These are phyloP conservation scores for Melanotaenia trifasciata DNA, from an alignment of 2,797 vertebrate genomes.

Conservation along the genomic window DNA sequence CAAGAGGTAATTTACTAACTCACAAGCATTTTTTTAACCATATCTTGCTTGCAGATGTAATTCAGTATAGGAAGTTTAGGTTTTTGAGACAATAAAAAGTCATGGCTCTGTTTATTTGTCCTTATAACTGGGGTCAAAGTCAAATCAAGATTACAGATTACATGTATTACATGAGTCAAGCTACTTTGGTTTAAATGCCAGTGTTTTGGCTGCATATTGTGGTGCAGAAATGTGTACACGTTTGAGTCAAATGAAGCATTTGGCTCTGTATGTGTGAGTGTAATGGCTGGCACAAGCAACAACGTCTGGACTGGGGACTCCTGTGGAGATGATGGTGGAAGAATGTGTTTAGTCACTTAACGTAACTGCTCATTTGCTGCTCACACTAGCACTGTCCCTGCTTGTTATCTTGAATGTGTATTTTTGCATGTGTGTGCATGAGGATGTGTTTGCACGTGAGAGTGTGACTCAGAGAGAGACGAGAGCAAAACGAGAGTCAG, in stretches of 20 bases:
- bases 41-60: neutral
- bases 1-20: neutral
- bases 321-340: conserved; percentile 77
- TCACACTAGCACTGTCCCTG: conserved; percentile 73
- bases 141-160: conserved; percentile 7
- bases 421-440: conserved; percentile 51
- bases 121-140: neutral
- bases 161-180: conserved; percentile 20
- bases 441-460: conserved; percentile 27
- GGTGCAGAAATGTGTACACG: conserved; percentile 34
- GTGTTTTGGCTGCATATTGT: conserved; percentile 41
- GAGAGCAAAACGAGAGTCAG: conserved; percentile 26
- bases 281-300: conserved; percentile 61
- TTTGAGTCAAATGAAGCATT: conserved; percentile 49
- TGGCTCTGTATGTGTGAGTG: conserved; percentile 46
- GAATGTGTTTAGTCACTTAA: conserved; percentile 87
- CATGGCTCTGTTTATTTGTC: conserved; percentile 13
- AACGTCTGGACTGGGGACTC: conserved; percentile 73
- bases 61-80: neutral
- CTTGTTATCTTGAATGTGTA: conserved; percentile 74
- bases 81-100: neutral
- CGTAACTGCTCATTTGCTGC: conserved; percentile 83
- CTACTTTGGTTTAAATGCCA: conserved; percentile 35
- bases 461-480: conserved; percentile 9
- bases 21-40: neutral